Base-by-base conservation (phyloP, 2,113 vertebrate species). In the Orientallactaga bullata region DNA sequence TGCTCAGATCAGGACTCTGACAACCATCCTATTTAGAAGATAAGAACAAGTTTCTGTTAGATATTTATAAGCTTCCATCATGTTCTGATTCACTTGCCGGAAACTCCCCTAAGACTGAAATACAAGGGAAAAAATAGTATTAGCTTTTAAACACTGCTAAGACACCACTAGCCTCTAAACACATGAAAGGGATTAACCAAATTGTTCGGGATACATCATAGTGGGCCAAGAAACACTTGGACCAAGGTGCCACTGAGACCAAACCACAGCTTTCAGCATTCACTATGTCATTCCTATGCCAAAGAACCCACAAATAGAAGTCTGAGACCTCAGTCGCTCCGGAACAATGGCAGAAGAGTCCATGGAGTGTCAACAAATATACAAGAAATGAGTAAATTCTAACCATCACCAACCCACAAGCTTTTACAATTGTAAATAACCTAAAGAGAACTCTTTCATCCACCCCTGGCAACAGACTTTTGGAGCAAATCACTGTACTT, bases 81-180 rank as follows among this genome's bases (percentile, higher is more conserved):
- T 87, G 24, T 12, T 11, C 18, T 79, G 37, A 77, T 35, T 82
- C 80, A 72, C 24, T 63, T 84, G 26, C 20, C 78, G 68, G 84
- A 95, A 95, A 68, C 16, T 85, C 68, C 23, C 73, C 88, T 42
- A 69, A 51, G 65, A 87, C n/a, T 18, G 66, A 60, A 92, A 89
- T 69, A 78, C 3, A 93, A 82, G 24, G 9, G 30, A 71, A 80
- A 80, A 92, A 66, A 85, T 58, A 18, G 80, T 91, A 66, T 1
- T 78, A 23, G 4, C 12, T 65, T 80, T 8, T 55, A 90, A 90
- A 32, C 37, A 68, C 10, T 86, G 26, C 26, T 55, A 51, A 72
- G 63, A 81, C 3, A 58, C 17, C 15, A 47, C 12, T 26, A 79
- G 15, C 63, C 73, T 35, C 89, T 79, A 28, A 95, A 39, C n/a